Percentiles rank a stretch among this genome's conserved stretches.
These are phyloP conservation scores for Archips crataeganus DNA, from an alignment of 2,888 invertebrate genomes.

Conservation along the genomic window DNA sequence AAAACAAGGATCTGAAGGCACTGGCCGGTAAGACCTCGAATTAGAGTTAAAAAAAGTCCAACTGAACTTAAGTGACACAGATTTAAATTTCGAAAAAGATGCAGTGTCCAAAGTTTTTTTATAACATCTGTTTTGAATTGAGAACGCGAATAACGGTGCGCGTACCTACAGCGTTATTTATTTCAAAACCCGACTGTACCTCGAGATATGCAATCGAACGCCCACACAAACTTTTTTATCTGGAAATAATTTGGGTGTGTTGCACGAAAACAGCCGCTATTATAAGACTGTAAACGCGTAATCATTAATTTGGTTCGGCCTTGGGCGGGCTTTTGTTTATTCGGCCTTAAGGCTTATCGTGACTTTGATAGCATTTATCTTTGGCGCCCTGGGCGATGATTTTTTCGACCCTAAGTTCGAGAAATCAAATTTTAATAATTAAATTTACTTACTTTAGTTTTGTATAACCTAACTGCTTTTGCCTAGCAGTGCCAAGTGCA, in stretches of 20 bases:
- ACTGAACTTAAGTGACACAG: not conserved
- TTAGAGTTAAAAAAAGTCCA: not conserved
- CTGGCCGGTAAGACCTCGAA: not conserved
- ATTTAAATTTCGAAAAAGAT: not conserved
- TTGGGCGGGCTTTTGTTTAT: conserved; percentile 55
- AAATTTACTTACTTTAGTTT: conserved; percentile 34
- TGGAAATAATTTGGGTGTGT: conserved; percentile 55
- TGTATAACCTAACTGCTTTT: not conserved
- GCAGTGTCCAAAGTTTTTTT: not conserved
- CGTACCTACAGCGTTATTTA: conserved; percentile 17
- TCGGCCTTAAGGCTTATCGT: conserved; percentile 58
- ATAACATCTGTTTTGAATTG: conserved; percentile 44
- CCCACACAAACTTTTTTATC: conserved; percentile 57
- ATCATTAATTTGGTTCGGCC: conserved; percentile 64
- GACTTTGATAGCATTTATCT: conserved; percentile 57
- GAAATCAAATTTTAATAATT: conserved; percentile 45
- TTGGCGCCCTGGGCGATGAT: conserved; percentile 48
- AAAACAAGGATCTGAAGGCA: not conserved
- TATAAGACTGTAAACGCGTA: conserved; percentile 57
- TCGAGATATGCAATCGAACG: conserved; percentile 54
- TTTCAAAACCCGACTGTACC: conserved; percentile 41
- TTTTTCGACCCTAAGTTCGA: conserved; percentile 47
- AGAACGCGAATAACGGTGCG: conserved; percentile 44
- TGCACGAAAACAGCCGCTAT: conserved; percentile 56
- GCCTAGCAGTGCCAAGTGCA: not conserved